phyloP scores from a whole-genome alignment of 2,888 invertebrate genomes.

The Coleophora flavipennella region DNA sequence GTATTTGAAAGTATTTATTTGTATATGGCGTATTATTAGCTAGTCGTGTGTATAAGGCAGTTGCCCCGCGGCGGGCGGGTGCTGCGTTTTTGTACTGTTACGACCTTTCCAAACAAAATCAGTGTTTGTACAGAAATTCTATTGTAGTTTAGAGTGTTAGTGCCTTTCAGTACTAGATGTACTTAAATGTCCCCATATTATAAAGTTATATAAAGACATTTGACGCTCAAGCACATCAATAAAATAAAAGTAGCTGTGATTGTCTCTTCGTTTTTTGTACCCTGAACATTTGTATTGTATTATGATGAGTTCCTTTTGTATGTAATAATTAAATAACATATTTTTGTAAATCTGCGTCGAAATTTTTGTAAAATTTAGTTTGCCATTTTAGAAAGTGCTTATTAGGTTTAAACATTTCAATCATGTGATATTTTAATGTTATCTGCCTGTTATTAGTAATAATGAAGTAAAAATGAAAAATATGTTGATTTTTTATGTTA shows the following conservation, averaged over 20 bases:
- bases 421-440: slow-evolving; percentile 71
- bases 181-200: slow-evolving; percentile 36
- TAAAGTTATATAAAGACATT: slow-evolving; percentile 10
- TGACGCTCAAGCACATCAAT: slow-evolving; percentile 18
- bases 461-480: slow-evolving; percentile 22
- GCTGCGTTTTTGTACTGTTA: slow-evolving; percentile 26
- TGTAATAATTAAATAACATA: slow-evolving; percentile 27
- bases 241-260: slow-evolving; percentile 27
- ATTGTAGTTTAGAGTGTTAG: slow-evolving; percentile 65
- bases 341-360: slow-evolving; percentile 26
- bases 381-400: slow-evolving; percentile 53
- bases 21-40: slow-evolving; percentile 34
- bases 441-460: slow-evolving; percentile 59
- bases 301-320: slow-evolving; percentile 32
- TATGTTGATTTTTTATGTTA: slow-evolving; percentile 46
- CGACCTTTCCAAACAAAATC: slow-evolving; percentile 31
- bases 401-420: slow-evolving; percentile 56
- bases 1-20: slow-evolving; percentile 18
- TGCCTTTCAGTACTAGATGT: slow-evolving; percentile 61
- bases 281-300: slow-evolving; percentile 1
- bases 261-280: slow-evolving; percentile 2
- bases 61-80: slow-evolving; percentile 31
- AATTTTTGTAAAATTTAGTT: slow-evolving; percentile 34
- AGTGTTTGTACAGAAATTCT: slow-evolving; percentile 60
- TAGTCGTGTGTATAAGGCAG: slow-evolving; percentile 52